A percentile compares a stretch with the other conserved stretches of the same genome.
These are phyloP conservation scores for Neofelis nebulosa DNA, from an alignment of 2,113 vertebrate species.

Conservation along the genomic window DNA sequence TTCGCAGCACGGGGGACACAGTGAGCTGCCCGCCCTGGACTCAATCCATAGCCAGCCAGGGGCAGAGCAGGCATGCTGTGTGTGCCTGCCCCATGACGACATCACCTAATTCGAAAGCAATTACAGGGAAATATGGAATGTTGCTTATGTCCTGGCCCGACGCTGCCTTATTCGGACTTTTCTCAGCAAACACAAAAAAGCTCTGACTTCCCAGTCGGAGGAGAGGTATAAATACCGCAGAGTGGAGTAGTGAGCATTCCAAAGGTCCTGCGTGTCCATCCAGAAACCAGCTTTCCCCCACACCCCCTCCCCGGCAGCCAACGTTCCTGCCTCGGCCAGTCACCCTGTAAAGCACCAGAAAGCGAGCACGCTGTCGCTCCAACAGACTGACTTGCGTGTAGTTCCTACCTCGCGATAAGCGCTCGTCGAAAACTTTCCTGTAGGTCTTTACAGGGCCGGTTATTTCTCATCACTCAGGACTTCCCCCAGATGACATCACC, in stretches of 20 bases:
- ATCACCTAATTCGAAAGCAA: constrained; percentile 48
- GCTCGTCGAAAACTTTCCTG: neutral
- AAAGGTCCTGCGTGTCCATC: constrained; percentile 50
- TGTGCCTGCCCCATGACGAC: neutral
- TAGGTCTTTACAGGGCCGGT: neutral
- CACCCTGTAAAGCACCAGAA: neutral
- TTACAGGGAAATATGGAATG: constrained; percentile 52
- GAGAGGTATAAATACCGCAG: constrained; percentile 61
- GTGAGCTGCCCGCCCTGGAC: neutral
- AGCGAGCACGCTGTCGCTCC: neutral
- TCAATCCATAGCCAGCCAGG: neutral
- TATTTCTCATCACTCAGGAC: neutral
- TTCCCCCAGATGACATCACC: neutral
- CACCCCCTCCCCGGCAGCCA: neutral
- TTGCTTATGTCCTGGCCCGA: neutral
- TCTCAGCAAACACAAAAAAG: constrained; percentile 56
- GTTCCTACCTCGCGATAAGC: neutral
- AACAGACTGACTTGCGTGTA: neutral
- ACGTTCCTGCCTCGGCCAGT: neutral
- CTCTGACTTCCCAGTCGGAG: neutral
- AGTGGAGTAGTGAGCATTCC: constrained; percentile 48
- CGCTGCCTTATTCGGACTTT: constrained; percentile 76
- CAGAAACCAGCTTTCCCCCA: neutral
- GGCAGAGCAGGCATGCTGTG: neutral
- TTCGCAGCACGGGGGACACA: neutral